A percentile compares a stretch with the other conserved stretches of the same genome.
Conservation (phyloP, 2,888 invertebrate species). For the Melinaea menophilus region DNA sequence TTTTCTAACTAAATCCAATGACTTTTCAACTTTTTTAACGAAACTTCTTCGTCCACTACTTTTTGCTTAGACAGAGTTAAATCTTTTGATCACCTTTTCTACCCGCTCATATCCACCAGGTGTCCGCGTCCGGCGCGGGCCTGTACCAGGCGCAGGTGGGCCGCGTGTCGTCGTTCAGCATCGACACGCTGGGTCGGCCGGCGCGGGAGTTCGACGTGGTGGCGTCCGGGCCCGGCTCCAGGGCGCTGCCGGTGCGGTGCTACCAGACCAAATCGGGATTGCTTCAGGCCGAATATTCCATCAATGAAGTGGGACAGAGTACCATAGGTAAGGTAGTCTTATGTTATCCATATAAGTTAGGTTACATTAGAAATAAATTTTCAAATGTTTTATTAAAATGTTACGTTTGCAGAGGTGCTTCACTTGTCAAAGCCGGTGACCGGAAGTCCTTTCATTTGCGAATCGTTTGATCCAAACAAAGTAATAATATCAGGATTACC, state of each 20-base stretch:
- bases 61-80: too few relatives aligned
- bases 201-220: constrained; percentile 95
- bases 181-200: constrained; percentile 90
- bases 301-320: constrained; percentile 85
- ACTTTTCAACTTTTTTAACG: too few relatives aligned
- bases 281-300: constrained; percentile 94
- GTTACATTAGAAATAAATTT: too few relatives aligned
- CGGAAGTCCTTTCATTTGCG: constrained; percentile 96
- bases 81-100: too few relatives aligned
- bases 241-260: constrained; percentile 92
- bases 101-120: constrained; percentile 44
- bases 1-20: too few relatives aligned
- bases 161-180: constrained; percentile 90
- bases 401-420: constrained; percentile 84
- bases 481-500: constrained; percentile 87
- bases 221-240: constrained; percentile 87
- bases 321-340: constrained; percentile 73
- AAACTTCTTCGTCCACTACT: too few relatives aligned
- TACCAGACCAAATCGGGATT: constrained; percentile 98
- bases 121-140: constrained; percentile 87
- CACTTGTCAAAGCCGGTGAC: constrained; percentile 93
- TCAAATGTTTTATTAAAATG: too few relatives aligned
- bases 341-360: too few relatives aligned
- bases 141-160: constrained; percentile 91
- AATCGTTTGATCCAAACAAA: constrained; percentile 92